Evolutionary conservation across 2,888 invertebrate species (phyloP), one percentile per base, ranked within the genome.

Genomic region (Plebejus anna): DNA sequence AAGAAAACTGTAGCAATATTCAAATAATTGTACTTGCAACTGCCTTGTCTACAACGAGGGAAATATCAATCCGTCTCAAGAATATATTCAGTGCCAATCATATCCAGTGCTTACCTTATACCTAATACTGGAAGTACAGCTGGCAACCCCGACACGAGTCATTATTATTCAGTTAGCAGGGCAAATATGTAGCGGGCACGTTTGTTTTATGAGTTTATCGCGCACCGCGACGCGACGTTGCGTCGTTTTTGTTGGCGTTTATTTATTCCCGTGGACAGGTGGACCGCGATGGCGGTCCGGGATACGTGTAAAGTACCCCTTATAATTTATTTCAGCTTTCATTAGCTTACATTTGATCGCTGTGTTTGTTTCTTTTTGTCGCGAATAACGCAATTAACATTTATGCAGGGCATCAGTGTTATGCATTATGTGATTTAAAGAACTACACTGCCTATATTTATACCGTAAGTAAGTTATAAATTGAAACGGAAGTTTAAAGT

Each of bases 181-280:
- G 86, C 86, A 84, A 88, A 87, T 87, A 87, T 87, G 86, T 84
- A 82, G 85, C 84, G 82, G 82, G 82, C 80, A 77, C 80, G 78
- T 80, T 80, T 81, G 80, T 82, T 82, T 83, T 82, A 82, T 81
- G 82, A 80, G 82, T 82, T 80, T 80, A 81, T 81, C 79, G 80
- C 82, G 79, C 79, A 79, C 77, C 79, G 75, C 79, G 66, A 16
- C 66, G 66, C 11, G 78, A 78, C 76, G 78, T 79, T 78, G 77
- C 80, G 79, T 83, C 81, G 82, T 80, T 80, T 84, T 83, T 81
- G 79, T 77, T 84, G 83, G 86, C 83, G 87, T 88, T 90, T 89
- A 90, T 90, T 88, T 85, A 84, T 85, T 81, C 87, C 84, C 87
- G 87, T 77, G 88, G 90, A 88, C 90, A 92, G 91, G 90, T 92